Evolutionary conservation across 1,140 invertebrate genomes (phyloP), one percentile per base, ranked within the genome.

Genomic region (Drosophila eugracilis): DNA sequence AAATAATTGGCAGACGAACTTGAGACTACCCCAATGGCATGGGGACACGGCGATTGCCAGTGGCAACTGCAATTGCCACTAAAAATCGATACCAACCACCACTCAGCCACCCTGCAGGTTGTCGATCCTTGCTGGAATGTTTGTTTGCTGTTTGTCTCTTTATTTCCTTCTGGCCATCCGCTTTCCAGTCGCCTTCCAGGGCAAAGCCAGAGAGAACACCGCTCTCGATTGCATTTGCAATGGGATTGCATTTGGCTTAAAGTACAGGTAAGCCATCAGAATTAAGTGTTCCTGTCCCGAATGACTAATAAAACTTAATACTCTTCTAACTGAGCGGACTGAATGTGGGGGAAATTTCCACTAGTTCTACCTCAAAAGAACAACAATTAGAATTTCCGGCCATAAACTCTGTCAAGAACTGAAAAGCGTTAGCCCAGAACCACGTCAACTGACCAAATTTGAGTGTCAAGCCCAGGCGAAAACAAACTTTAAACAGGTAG

Each of bases 1-100:
- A 81, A 88, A 86, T 88, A 86, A 86, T 86, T 86, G 83, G 83
- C 83, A 88, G 78, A 88, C 84, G 75, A 86, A 83, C 83, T 86
- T 83, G 83, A 88, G 83, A 86, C 83, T 86, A 86, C 83, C 83
- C 83, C 83, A 86, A 86, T 55, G 83, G 58, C 72, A 63, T 50
- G 57, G 70, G 66, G 48, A 37, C 26, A 4, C 5, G 21, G 37
- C 39, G 36, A 55, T 41, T 32, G 53, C 34, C 50, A 58, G 45
- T 59, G 55, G 72, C 80, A 76, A 67, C 80, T 54, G 72, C 65
- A 69, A 76, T 74, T 78, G 58, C 42, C 75, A 83, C 78, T 83
- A 83, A 86, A 86, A 88, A 88, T 88, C 77, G 60, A 88, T 83
- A 88, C 50, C 63, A 39, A 76, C 62, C 54, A 72, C 63, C 72